These are phyloP conservation scores for Morpho helenor DNA, from an alignment of 2,888 invertebrate genomes.

Conservation along the genomic window DNA sequence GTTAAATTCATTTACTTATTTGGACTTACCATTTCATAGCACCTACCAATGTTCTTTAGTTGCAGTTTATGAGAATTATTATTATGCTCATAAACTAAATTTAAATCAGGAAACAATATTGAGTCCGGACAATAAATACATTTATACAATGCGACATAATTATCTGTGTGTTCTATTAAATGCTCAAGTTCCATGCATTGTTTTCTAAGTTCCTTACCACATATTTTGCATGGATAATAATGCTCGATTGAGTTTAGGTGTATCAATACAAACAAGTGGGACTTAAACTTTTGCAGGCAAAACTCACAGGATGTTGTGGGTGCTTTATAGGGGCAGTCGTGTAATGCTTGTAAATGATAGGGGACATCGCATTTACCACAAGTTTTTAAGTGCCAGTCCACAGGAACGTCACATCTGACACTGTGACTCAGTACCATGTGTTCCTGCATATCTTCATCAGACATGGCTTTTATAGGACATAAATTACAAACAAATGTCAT, in stretches of 20 bases:
- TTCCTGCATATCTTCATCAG: fast-evolving
- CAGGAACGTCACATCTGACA: constrained; percentile 41
- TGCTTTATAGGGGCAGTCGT: constrained; percentile 30
- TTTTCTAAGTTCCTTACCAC: constrained; percentile 18
- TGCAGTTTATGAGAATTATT: background rate
- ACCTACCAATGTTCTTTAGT: background rate
- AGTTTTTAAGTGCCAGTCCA: background rate
- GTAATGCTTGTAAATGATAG: constrained; percentile 13
- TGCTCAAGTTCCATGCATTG: constrained; percentile 41
- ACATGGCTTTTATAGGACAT: constrained; percentile 22
- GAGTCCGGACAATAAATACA: constrained; percentile 36
- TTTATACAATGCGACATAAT: constrained; percentile 33
- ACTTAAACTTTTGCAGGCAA: constrained; percentile 36
- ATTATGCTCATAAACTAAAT: background rate
- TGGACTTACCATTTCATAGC: constrained; percentile 6
- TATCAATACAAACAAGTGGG: background rate
- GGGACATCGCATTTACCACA: constrained; percentile 6
- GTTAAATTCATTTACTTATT: too few relatives aligned
- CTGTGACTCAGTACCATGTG: constrained; percentile 37
- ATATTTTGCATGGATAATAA: constrained; percentile 32
- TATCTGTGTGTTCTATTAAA: constrained; percentile 36
- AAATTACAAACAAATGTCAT: constrained; percentile 11
- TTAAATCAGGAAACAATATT: constrained; percentile 16
- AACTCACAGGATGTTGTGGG: constrained; percentile 21
- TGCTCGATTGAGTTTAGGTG: constrained; percentile 25